phyloP scores from a whole-genome alignment of 2,888 invertebrate species.

The Endomychus coccineus region DNA sequence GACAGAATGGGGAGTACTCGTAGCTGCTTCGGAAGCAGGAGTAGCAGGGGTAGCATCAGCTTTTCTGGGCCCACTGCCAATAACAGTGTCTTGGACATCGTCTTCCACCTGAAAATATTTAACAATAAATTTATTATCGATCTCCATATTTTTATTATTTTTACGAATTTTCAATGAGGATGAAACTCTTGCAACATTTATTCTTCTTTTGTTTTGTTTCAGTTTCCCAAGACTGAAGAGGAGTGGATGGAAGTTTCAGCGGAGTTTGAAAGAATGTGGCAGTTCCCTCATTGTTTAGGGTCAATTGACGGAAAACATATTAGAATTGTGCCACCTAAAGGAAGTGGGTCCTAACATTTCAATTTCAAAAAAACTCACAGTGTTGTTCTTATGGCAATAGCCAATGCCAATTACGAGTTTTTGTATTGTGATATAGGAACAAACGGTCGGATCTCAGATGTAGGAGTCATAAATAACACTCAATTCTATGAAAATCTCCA shows the following conservation, averaged over 20 bases:
- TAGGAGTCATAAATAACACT: conserved; percentile 7
- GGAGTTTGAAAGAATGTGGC: conserved; percentile 19
- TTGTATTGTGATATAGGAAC: conserved; percentile 20
- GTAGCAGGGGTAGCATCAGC: conserved; percentile 15
- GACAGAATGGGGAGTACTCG: conserved; percentile 15
- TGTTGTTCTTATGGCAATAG: too few species aligned
- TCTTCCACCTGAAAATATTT: conserved; percentile 14
- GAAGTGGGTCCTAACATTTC: conserved; percentile 9
- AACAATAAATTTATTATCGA: conserved; percentile 15
- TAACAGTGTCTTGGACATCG: conserved; percentile 13
- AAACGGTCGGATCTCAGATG: conserved; percentile 14
- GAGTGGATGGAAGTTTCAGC: conserved; percentile 20
- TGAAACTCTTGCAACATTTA: conserved; percentile 6
- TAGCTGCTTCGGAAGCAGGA: conserved; percentile 14
- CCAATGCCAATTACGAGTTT: conserved; percentile 20
- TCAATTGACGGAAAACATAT: conserved; percentile 20
- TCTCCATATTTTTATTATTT: conserved; percentile 12
- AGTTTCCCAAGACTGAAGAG: conserved; percentile 18
- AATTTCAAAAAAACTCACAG: conserved; percentile 23
- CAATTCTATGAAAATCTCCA: conserved; percentile 17
- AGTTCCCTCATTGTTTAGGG: conserved; percentile 19
- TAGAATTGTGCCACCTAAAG: conserved; percentile 12
- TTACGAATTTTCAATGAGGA: conserved; percentile 9
- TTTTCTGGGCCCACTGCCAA: conserved; percentile 15
- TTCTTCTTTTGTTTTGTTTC: conserved; percentile 13